Evolutionary conservation across 2,797 vertebrate genomes (phyloP).

Genomic region (Corythornis leucogaster): DNA sequence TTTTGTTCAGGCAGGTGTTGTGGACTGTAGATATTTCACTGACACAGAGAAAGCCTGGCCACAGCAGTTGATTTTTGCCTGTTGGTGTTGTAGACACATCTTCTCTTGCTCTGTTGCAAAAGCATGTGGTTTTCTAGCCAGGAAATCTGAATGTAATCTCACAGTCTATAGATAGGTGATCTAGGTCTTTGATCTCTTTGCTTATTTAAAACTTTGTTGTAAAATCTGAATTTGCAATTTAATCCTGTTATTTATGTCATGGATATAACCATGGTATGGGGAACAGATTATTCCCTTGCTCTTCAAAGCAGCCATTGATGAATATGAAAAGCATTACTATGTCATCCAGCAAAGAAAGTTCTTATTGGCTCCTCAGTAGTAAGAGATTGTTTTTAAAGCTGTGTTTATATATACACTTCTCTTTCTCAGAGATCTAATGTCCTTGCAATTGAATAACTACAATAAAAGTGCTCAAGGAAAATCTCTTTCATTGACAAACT

Average conservation of each 20-base stretch:
- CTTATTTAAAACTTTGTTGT: background rate
- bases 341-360: background rate
- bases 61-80: background rate
- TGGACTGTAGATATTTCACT: background rate
- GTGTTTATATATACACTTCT: background rate
- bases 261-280: background rate
- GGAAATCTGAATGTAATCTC: background rate
- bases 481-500: background rate
- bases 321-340: background rate
- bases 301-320: background rate
- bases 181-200: background rate
- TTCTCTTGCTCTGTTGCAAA: background rate
- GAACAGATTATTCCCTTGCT: background rate
- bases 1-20: background rate
- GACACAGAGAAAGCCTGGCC: background rate
- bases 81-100: background rate
- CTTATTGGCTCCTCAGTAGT: background rate
- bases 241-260: background rate
- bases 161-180: background rate
- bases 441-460: background rate
- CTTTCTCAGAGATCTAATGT: background rate
- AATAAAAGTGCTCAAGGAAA: background rate
- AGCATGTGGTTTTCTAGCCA: accelerated
- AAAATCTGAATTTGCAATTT: background rate
- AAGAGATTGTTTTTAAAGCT: background rate